Base-by-base conservation (phyloP, 1,140 invertebrate genomes). In the Brachionus manjavacas region DNA sequence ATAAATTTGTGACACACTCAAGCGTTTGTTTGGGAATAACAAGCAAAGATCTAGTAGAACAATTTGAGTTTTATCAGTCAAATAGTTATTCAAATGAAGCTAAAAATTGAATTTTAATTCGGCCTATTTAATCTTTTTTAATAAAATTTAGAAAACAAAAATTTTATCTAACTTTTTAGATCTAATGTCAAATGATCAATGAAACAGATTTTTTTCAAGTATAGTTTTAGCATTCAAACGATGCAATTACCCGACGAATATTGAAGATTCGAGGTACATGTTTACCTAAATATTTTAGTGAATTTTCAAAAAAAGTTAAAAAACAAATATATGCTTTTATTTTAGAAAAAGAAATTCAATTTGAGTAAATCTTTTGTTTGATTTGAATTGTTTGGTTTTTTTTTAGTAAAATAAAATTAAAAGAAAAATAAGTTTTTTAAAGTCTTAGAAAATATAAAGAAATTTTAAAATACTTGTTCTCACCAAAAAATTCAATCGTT, bases 1-100 rank as follows among this genome's bases (percentile, higher is more conserved):
- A 81, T 35, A 81, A 81, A 81, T 81, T 81, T 46, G 20, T 60
- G n/a, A 41, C 52, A 16, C 49, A 81, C 43, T 81, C 79, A 68
- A 81, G 52, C 46, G 31, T 28, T 46, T 20, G 20, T 76, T 49
- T 76, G 46, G 39, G 39, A 43, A 31, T 43, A 28, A 39, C 49
- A 64, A 81, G 68, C n/a, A 72, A 81, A 41, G 79, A 81, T 12
- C 41, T 81, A 28, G 31, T 23, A 11, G 20, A 81, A 43, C 79
- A 64, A 81, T 81, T 81, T 25, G 31, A 64, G 14, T 81, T 2
- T 6, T 81, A 20, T 81, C 52, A 81, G 31, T 81, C 79, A 68
- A 46, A 81, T 76, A 20, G 11, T 60, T 81, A 64, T 81, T 3
- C 49, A 68, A 81, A 60, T 72, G 35, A 41, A 39, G n/a, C 14